Conservation (phyloP, 2,888 invertebrate species). For the Calameuta filiformis region DNA sequence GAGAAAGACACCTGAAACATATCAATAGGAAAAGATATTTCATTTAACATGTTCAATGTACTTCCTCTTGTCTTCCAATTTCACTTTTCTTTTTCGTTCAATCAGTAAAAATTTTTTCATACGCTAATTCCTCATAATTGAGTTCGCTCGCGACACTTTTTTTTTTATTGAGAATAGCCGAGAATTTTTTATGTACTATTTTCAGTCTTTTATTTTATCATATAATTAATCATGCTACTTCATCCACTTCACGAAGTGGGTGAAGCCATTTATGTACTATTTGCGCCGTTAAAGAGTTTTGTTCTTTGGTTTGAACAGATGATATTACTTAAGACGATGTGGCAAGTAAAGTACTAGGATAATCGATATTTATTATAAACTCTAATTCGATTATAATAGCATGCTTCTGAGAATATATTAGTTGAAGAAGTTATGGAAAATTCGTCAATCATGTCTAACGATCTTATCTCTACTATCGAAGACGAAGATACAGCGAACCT, state of each 20-base stretch:
- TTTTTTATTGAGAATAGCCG: not conserved
- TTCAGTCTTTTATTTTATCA: not conserved
- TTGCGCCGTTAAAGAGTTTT: not conserved
- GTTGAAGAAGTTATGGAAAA: not conserved
- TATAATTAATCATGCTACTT: not conserved
- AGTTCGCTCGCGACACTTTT: not conserved
- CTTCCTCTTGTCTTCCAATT: not conserved
- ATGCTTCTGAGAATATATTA: not conserved
- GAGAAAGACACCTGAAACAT: slow-evolving; percentile 87
- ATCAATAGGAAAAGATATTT: slow-evolving; percentile 27
- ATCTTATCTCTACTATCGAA: not conserved
- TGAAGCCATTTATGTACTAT: not conserved
- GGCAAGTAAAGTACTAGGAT: not conserved
- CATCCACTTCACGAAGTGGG: not conserved
- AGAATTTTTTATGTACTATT: not conserved
- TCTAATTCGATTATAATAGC: not conserved
- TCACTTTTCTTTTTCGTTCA: not conserved
- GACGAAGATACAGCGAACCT: not conserved
- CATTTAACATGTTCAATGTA: not conserved
- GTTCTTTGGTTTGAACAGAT: not conserved
- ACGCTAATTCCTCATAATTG: not conserved
- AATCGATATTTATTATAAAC: not conserved
- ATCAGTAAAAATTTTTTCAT: not conserved
- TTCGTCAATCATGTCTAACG: not conserved
- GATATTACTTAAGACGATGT: not conserved